phyloP scores from a whole-genome alignment of 2,888 invertebrate genomes.

The Thelaira solivaga region DNA sequence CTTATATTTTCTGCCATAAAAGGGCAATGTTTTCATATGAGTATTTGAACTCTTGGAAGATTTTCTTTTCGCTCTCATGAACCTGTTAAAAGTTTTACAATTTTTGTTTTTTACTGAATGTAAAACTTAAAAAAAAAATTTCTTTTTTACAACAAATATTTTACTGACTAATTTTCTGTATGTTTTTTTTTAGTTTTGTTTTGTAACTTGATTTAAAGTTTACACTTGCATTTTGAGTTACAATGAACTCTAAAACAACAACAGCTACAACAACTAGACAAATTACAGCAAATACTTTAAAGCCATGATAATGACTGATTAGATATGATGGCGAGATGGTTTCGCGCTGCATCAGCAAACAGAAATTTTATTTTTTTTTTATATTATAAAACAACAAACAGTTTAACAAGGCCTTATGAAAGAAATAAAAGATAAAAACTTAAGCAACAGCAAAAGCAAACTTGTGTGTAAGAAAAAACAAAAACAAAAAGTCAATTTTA shows the following conservation, averaged over 20 bases:
- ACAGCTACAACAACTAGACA: constrained; percentile 31
- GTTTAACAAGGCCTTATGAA: constrained; percentile 41
- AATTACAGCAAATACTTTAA: constrained; percentile 50
- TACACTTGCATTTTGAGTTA: constrained; percentile 49
- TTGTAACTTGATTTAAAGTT: constrained; percentile 10
- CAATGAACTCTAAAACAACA: constrained; percentile 58
- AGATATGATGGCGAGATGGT: constrained; percentile 31
- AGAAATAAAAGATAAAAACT: constrained; percentile 13
- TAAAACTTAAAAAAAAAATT: background rate
- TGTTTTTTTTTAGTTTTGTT: background rate
- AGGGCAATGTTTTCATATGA: too few species aligned
- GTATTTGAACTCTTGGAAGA: too few species aligned
- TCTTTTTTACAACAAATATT: background rate
- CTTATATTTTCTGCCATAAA: too few species aligned
- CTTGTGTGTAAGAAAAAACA: constrained; percentile 26
- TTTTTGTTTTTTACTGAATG: too few species aligned
- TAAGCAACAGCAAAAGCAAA: constrained; percentile 30
- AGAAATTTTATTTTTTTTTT: constrained; percentile 22
- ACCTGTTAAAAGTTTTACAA: too few species aligned
- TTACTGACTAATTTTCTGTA: background rate
- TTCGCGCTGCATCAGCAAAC: constrained; percentile 15
- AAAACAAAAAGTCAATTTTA: constrained; percentile 3
- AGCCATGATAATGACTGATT: constrained; percentile 56
- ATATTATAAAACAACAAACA: constrained; percentile 33
- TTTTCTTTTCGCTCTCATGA: too few species aligned